Evolutionary conservation across 2,888 invertebrate genomes (phyloP).

Genomic region (Oscheius sp.): DNA sequence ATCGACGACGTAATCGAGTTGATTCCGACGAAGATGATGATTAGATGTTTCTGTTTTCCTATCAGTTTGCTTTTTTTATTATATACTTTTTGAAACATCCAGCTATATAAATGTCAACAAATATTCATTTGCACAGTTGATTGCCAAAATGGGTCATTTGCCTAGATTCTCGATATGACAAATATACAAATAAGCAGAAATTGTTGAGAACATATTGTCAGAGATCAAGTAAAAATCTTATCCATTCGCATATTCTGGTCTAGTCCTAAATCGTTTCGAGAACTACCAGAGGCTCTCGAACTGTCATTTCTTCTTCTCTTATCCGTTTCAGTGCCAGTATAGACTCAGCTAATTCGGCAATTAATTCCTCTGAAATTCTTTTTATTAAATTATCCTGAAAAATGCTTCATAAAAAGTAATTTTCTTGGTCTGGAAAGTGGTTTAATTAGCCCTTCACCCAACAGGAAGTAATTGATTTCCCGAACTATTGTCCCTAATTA

Average conservation of each 20-base stretch:
- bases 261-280: not conserved
- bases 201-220: not conserved
- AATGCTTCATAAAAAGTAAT: not conserved
- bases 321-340: constrained; percentile 40
- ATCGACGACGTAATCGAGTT: constrained; percentile 65
- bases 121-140: constrained; percentile 2
- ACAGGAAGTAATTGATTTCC: no score
- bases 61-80: constrained; percentile 4
- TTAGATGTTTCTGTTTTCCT: not conserved
- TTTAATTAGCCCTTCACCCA: no score
- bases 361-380: constrained; percentile 37
- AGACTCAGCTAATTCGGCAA: constrained; percentile 42
- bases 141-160: not conserved
- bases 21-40: constrained; percentile 72
- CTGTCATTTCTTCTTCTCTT: constrained; percentile 14
- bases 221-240: no score
- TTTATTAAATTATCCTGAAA: not conserved
- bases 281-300: constrained; percentile 15
- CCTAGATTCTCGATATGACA: constrained; percentile 16
- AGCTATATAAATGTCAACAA: constrained; percentile 1
- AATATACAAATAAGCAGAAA: constrained; percentile 25
- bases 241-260: no score
- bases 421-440: no score
- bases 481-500: no score
- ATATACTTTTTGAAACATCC: not conserved